Percentiles rank a stretch among this genome's conserved stretches.
Conservation (phyloP, 2,888 invertebrate genomes). For the Subacronicta megacephala region DNA sequence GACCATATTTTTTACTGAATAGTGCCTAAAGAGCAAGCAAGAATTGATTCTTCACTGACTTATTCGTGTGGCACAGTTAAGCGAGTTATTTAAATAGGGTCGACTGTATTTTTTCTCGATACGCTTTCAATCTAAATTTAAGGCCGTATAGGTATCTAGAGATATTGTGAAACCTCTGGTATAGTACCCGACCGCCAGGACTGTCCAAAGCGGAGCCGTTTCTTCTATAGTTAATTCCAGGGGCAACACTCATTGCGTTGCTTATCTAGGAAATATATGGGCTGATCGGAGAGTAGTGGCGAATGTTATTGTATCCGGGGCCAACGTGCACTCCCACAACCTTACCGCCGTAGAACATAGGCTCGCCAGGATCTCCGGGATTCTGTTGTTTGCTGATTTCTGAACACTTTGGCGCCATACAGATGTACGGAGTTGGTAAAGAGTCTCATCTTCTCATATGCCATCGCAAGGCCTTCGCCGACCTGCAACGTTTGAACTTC, state of each 20-base stretch:
- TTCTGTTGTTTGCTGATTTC: not conserved
- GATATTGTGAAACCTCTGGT: not conserved
- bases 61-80: not conserved
- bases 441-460: not conserved
- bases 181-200: not conserved
- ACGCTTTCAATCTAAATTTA: not conserved
- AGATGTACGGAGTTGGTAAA: conserved; percentile 9
- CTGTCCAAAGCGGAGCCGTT: not conserved
- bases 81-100: not conserved
- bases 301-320: not conserved
- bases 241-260: not conserved
- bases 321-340: conserved; percentile 14
- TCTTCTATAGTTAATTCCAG: not conserved
- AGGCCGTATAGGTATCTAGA: not conserved
- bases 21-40: no score
- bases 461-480: conserved; percentile 8
- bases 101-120: not conserved
- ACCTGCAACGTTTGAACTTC: not conserved
- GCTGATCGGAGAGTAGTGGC: conserved; percentile 25
- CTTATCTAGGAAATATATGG: conserved; percentile 33
- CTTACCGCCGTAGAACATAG: conserved; percentile 24
- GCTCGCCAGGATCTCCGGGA: conserved; percentile 14
- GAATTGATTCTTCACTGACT: not conserved
- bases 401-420: conserved; percentile 20
- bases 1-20: no score